Percentiles rank a stretch among this genome's conserved stretches.
phyloP scores from a whole-genome alignment of 2,797 vertebrate species.

The Lithobates sylvaticus region DNA sequence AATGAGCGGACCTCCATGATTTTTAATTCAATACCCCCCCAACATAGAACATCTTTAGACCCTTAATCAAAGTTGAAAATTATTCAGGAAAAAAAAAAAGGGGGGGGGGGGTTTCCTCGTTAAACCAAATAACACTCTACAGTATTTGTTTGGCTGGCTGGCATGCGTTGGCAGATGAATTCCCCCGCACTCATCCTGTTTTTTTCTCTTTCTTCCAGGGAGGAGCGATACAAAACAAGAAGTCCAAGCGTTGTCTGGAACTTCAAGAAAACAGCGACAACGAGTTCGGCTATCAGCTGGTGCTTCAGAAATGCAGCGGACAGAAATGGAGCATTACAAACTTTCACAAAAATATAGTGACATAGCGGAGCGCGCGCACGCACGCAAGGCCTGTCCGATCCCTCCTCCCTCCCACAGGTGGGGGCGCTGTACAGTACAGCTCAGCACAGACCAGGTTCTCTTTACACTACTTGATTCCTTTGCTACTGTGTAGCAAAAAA shows the following conservation, averaged over 20 bases:
- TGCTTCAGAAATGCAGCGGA: conserved; percentile 93
- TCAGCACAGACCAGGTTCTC: neutral
- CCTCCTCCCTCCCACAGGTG: neutral
- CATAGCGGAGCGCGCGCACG: conserved; percentile 72
- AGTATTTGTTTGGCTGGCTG: no score
- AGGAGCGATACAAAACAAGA: conserved; percentile 96
- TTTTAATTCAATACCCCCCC: no score
- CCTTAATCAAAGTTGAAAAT: no score
- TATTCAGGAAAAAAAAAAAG: no score
- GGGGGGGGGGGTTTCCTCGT: no score
- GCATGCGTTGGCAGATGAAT: no score
- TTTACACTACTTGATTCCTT: conserved; percentile 67
- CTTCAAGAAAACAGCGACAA: conserved; percentile 88
- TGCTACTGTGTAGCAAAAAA: conserved; percentile 89
- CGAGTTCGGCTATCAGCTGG: conserved; percentile 93
- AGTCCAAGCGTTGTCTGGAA: conserved; percentile 96
- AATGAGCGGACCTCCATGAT: no score
- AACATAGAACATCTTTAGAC: no score
- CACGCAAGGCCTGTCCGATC: conserved; percentile 81
- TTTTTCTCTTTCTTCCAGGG: conserved; percentile 79
- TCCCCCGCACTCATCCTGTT: neutral
- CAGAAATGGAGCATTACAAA: conserved; percentile 97
- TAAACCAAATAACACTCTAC: no score
- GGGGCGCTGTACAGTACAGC: neutral
- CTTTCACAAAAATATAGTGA: conserved; percentile 82